Evolutionary conservation across 1,140 invertebrate species (phyloP), one percentile per base, ranked within the genome.

Genomic region (Conus betulinus): DNA sequence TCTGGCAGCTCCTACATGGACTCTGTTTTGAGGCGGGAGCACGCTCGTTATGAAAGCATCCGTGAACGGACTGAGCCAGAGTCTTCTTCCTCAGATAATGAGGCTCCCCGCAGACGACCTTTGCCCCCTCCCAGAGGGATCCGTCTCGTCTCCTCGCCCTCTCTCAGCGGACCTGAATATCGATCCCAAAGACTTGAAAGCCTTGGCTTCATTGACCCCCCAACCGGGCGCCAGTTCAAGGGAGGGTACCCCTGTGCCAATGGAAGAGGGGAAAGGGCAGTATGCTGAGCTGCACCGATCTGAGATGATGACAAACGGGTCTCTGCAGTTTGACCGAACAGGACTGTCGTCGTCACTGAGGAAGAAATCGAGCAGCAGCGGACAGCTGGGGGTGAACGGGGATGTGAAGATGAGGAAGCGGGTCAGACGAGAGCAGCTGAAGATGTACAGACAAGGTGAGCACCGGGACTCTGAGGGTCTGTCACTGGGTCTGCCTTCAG

Each of bases 391-490:
- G 17, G 57, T 78, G 10, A 87, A 87, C 39, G 89, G 88, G 55
- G 90, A 90, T 76, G 87, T 91, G 81, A 85, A 85, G 17, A 86
- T 91, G n/a, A 89, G 90, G 67, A 89, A 91, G 53, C 88, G 89
- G 55, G 87, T 90, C n/a, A 89, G 91, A 52, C 87, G 89, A 71
- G 91, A 92, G 27, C 88, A 89, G 55, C 74, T 90, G 67, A 85
- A 89, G 27, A 85, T 90, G n/a, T 87, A 89, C 81, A 85, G 84
- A 87, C 91, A 91, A 87, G 90, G 91, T 92, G 55, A 78, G 89
- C 57, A 25, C 0, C 39, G 39, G 39, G 39, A 39, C 39, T 39
- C 57, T 10, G n/a, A 13, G 84, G 52, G 17, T 39, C 39, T 39
- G 39, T 39, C 39, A 39, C 39, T 39, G 39, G 0, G 39, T 39